Percentiles rank a stretch among this genome's conserved stretches.
phyloP scores from a whole-genome alignment of 2,888 invertebrate species.

The Heliconius hortense region DNA sequence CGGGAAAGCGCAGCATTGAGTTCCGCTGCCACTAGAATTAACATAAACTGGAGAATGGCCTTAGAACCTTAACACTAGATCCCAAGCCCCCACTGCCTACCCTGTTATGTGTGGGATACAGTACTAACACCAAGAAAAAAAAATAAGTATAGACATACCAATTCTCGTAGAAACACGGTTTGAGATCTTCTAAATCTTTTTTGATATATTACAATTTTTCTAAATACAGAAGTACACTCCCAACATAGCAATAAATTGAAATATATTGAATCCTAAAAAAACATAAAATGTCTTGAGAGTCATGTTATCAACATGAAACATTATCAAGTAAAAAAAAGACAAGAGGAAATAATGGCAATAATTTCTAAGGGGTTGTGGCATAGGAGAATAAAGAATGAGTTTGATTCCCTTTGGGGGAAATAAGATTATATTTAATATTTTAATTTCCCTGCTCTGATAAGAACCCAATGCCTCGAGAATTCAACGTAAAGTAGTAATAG shows the following conservation, averaged over 20 bases:
- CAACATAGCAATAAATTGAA: conserved; percentile 31
- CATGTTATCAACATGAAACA: not conserved
- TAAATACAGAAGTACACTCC: conserved; percentile 29
- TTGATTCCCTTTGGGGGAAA: too few relatives aligned
- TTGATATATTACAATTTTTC: conserved; percentile 20
- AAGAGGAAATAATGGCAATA: too few relatives aligned
- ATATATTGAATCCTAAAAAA: conserved; percentile 26
- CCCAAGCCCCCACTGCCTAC: not conserved
- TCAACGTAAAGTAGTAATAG: too few relatives aligned
- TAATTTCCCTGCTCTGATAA: too few relatives aligned
- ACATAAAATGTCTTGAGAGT: not conserved
- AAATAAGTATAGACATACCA: not conserved
- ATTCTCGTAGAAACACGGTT: not conserved
- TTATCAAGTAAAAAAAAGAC: not conserved
- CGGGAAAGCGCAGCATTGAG: too few relatives aligned
- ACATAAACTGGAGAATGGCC: too few relatives aligned
- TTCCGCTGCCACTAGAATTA: too few relatives aligned
- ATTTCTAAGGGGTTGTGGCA: too few relatives aligned
- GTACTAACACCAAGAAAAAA: not conserved
- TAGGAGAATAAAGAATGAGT: too few relatives aligned
- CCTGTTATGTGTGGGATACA: not conserved
- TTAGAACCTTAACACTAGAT: not conserved
- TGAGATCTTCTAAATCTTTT: conserved; percentile 25
- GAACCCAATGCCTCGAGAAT: too few relatives aligned
- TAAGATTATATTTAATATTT: too few relatives aligned